Conservation (phyloP, 2,888 invertebrate species). For the Pandemis cinnamomeana region DNA sequence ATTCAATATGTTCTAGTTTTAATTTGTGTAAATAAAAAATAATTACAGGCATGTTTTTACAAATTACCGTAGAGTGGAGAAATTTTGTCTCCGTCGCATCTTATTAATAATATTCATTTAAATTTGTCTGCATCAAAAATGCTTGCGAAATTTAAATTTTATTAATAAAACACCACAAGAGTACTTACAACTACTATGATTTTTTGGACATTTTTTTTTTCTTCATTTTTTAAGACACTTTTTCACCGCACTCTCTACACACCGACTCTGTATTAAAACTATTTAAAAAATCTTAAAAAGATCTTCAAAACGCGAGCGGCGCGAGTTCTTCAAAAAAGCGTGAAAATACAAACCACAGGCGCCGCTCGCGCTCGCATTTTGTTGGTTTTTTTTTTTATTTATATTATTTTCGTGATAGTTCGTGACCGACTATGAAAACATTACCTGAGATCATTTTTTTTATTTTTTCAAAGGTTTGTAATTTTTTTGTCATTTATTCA, state of each 20-base stretch:
- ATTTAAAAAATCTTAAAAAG: slow-evolving; percentile 38
- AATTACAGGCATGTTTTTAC: slow-evolving; percentile 23
- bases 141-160: slow-evolving; percentile 36
- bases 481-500: slow-evolving; percentile 71
- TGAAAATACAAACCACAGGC: slow-evolving; percentile 35
- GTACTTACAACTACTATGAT: slow-evolving; percentile 33
- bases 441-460: slow-evolving; percentile 76
- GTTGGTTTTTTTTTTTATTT: slow-evolving; percentile 35
- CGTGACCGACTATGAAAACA: slow-evolving; percentile 47
- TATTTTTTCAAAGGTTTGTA: slow-evolving; percentile 67
- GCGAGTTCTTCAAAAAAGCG: slow-evolving; percentile 26
- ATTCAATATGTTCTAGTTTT: not conserved
- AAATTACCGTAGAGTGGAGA: slow-evolving; percentile 26
- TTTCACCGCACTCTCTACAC: slow-evolving; percentile 40
- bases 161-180: slow-evolving; percentile 42
- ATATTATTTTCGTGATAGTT: slow-evolving; percentile 38
- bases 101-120: slow-evolving; percentile 40
- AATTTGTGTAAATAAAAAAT: not conserved
- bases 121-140: slow-evolving; percentile 2
- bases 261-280: slow-evolving; percentile 39
- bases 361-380: slow-evolving; percentile 34
- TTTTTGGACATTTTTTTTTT: slow-evolving; percentile 42
- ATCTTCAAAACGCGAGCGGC: slow-evolving; percentile 32
- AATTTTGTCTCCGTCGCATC: slow-evolving; percentile 19
- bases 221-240: slow-evolving; percentile 39